Conservation (phyloP, 2,113 vertebrate genomes). For the Apteryx owenii region DNA sequence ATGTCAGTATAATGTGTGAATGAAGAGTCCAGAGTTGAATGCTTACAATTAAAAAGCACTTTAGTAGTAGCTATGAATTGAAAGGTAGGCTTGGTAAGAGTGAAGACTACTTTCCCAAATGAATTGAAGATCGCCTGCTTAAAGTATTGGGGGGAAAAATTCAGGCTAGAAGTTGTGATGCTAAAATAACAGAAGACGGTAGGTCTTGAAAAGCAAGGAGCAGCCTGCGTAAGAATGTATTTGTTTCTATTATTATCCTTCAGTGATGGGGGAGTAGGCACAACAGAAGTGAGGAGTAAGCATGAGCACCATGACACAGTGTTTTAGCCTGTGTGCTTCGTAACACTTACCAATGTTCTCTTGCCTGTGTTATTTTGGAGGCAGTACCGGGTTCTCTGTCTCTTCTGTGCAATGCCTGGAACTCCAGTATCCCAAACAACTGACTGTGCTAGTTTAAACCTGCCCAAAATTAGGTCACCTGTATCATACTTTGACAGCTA, state of each 20-base stretch:
- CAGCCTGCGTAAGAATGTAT: background rate
- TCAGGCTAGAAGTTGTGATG: background rate
- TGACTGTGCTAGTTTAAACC: fast-evolving
- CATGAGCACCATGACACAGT: background rate
- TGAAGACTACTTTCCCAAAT: background rate
- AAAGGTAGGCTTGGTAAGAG: background rate
- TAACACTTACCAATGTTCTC: fast-evolving
- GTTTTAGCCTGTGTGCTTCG: background rate
- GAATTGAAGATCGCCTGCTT: background rate
- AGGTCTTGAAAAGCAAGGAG: background rate
- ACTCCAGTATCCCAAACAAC: background rate
- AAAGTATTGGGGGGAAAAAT: background rate
- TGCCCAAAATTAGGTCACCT: background rate
- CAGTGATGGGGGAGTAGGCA: background rate
- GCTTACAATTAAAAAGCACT: background rate
- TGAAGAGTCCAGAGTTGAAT: background rate
- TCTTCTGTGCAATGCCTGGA: background rate
- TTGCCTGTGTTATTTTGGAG: background rate
- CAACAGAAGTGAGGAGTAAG: background rate
- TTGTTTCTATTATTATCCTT: background rate
- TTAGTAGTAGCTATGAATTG: background rate
- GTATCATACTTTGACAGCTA: background rate
- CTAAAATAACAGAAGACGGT: background rate
- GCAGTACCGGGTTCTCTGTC: too few relatives aligned
- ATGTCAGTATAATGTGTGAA: background rate